Evolutionary conservation across 2,888 invertebrate species (phyloP).

Genomic region (Agrotis clavis): DNA sequence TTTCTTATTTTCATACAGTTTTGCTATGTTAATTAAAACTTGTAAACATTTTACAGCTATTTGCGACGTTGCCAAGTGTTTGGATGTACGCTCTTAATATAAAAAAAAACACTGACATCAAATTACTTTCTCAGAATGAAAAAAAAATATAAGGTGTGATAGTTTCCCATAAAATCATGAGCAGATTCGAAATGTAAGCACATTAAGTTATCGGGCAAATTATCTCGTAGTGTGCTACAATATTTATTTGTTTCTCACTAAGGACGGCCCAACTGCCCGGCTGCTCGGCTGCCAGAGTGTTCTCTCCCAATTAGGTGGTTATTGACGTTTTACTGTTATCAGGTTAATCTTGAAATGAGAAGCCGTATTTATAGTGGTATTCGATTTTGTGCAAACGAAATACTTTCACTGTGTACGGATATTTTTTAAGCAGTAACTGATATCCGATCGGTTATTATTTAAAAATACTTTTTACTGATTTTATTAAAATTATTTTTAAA

Average conservation of each 20-base stretch:
- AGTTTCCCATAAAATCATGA: conserved; percentile 90
- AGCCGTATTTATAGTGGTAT: conserved; percentile 83
- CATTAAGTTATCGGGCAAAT: conserved; percentile 90
- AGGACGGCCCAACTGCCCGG: conserved; percentile 80
- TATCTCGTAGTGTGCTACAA: conserved; percentile 89
- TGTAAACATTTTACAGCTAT: no score
- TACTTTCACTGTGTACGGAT: conserved; percentile 41
- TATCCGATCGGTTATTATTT: background rate
- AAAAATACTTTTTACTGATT: background rate
- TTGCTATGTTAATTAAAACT: no score
- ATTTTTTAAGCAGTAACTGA: background rate
- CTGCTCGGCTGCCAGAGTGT: conserved; percentile 85
- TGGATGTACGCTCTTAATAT: no score
- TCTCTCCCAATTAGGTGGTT: conserved; percentile 91
- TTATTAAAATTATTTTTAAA: conserved; percentile 7
- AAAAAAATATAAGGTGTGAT: conserved; percentile 78
- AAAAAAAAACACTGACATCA: conserved; percentile 30
- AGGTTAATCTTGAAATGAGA: conserved; percentile 83
- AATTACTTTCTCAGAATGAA: conserved; percentile 54
- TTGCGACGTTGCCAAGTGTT: no score
- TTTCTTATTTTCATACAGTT: no score
- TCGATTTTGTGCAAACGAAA: conserved; percentile 55
- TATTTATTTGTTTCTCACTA: conserved; percentile 91
- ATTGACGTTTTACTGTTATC: conserved; percentile 91
- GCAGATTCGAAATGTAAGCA: conserved; percentile 91